Evolutionary conservation across 2,797 vertebrate species (phyloP), one percentile per base, ranked within the genome.

Genomic region (Sardinella longiceps): DNA sequence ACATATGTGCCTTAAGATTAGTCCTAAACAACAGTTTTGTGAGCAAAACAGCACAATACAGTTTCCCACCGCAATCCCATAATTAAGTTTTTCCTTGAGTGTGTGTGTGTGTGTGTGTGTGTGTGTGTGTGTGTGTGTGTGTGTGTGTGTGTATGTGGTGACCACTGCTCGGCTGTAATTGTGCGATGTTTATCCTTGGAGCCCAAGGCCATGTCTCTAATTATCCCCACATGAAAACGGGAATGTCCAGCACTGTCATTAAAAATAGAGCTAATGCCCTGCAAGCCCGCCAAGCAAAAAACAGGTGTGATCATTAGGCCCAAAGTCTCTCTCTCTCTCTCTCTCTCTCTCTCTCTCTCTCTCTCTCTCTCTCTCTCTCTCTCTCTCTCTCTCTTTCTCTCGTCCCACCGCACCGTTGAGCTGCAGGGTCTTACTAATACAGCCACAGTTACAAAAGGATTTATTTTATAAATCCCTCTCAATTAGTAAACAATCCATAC

Each of bases 181-280:
- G 89, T 86, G 87, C 90, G 86, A 90, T 90, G 90, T 92, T 89
- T 92, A 91, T 85, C 86, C 89, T 90, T 83, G 87, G 83, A 89
- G 89, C 86, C 90, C 89, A 90, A 89, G 88, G 91, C 90, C 85
- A 82, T 84, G 85, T 86, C 88, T 90, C 87, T 92, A 93, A 91
- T 91, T 91, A 91, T 90, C 89, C 90, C 89, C 89, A 91, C 86
- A 92, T 92, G 90, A 92, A 91, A 92, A 90, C 84, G 81, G 86
- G 90, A 90, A 90, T 90, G 92, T 88, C 86, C 89, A 90, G 88
- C 89, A 91, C 90, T 91, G 89, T 91, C 91, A 92, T 92, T 92
- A 91, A 90, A 92, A 91, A 91, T 87, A 90, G 82, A 89, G 89
- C 86, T 86, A 90, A 91, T 87, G 87, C 86, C 87, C 86, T 84